Percentiles rank a stretch among this genome's conserved stretches.
Conservation (phyloP, 2,888 invertebrate species). For the Seira sanloemensis region DNA sequence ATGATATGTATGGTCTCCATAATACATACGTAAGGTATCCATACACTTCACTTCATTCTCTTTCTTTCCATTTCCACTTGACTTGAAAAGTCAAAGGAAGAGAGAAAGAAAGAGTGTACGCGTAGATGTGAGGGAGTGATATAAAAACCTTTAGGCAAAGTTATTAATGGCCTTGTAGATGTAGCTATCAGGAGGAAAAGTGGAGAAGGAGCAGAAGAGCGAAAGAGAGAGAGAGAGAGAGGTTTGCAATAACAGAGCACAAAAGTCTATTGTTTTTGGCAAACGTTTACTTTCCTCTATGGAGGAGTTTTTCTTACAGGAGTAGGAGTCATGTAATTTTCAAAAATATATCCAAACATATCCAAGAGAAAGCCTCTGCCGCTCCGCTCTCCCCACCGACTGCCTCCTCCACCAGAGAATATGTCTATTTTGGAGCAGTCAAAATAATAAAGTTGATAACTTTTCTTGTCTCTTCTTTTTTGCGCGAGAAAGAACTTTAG, state of each 20-base stretch:
- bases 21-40: no score
- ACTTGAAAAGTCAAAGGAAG: slow-evolving; percentile 27
- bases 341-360: no score
- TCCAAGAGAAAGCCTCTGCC: neutral
- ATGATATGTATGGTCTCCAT: neutral
- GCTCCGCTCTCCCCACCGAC: neutral
- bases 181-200: slow-evolving; percentile 1
- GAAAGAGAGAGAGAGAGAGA: neutral
- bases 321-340: neutral
- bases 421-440: slow-evolving; percentile 3
- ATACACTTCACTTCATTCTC: neutral
- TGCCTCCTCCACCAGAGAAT: neutral
- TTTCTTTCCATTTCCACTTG: slow-evolving; percentile 12
- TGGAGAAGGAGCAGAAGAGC: neutral
- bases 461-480: neutral
- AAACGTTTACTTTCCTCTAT: slow-evolving; percentile 2
- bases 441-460: neutral
- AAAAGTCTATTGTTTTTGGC: slow-evolving; percentile 47
- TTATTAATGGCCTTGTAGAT: slow-evolving; percentile 48
- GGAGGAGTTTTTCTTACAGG: neutral
- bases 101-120: no score
- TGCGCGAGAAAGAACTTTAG: slow-evolving; percentile 12
- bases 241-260: slow-evolving; percentile 17
- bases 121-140: neutral
- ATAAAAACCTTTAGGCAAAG: slow-evolving; percentile 34